Evolutionary conservation across 2,113 vertebrate genomes (phyloP).

Genomic region (Oriolus oriolus): DNA sequence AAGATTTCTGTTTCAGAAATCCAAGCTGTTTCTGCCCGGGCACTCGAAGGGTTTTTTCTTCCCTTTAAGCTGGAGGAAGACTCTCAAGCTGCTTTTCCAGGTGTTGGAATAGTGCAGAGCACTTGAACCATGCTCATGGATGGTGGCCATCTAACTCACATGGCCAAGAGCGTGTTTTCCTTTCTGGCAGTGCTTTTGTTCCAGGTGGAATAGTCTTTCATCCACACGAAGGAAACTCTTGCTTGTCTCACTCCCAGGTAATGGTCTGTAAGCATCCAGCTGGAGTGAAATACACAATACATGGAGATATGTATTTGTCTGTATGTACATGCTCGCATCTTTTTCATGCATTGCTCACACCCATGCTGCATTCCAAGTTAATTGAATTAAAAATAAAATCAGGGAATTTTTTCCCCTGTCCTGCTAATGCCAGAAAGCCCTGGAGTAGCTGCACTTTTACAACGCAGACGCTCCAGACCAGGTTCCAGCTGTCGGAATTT

Average conservation of each 20-base stretch:
- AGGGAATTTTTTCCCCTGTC: background rate
- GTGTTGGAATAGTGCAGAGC: conserved; percentile 47
- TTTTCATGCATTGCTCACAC: background rate
- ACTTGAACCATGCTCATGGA: conserved; percentile 30
- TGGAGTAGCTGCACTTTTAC: conserved; percentile 10
- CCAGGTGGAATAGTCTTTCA: conserved; percentile 47
- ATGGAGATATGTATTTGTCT: too few relatives aligned
- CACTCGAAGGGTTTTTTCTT: background rate
- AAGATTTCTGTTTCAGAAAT: background rate
- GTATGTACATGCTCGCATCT: too few relatives aligned
- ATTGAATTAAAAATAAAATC: background rate
- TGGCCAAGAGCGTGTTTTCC: background rate
- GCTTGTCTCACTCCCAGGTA: conserved; percentile 24
- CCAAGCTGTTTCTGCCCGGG: background rate
- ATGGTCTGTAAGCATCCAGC: background rate
- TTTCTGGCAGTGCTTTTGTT: conserved; percentile 46
- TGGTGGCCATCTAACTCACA: conserved; percentile 10
- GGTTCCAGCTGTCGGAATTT: conserved; percentile 65
- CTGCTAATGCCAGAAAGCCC: conserved; percentile 5
- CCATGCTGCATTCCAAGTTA: background rate
- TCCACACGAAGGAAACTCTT: conserved; percentile 1
- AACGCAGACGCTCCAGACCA: conserved; percentile 14
- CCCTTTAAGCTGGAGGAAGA: background rate
- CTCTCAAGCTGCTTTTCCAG: conserved; percentile 50
- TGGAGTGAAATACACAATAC: background rate